Percentiles rank a stretch among this genome's conserved stretches.
These are phyloP conservation scores for Amitus sp. DNA, from an alignment of 2,888 invertebrate species.

Conservation along the genomic window DNA sequence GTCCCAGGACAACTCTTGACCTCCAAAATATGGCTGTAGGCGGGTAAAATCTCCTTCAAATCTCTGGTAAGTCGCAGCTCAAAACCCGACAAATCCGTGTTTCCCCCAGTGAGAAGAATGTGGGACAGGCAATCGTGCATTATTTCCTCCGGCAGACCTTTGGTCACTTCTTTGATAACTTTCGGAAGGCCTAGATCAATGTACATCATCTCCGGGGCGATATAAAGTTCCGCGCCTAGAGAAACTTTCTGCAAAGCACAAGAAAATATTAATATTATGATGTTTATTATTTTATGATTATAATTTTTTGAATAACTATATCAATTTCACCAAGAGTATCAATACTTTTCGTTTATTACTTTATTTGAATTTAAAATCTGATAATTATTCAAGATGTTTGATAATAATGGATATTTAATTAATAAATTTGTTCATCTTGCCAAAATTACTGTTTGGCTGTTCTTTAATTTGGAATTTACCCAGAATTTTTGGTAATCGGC, in stretches of 20 bases:
- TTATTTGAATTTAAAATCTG: too few relatives aligned
- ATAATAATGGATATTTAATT: too few relatives aligned
- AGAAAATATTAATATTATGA: background rate
- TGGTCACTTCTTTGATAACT: constrained; percentile 61
- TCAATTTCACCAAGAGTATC: too few relatives aligned
- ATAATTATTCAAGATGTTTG: too few relatives aligned
- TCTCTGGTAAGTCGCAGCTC: constrained; percentile 61
- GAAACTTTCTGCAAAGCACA: constrained; percentile 55
- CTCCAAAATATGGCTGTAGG: constrained; percentile 59
- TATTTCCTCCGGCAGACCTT: constrained; percentile 56
- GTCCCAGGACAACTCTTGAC: constrained; percentile 61
- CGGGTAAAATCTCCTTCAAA: constrained; percentile 59
- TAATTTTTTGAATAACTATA: too few relatives aligned
- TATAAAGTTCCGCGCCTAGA: constrained; percentile 61
- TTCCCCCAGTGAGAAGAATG: constrained; percentile 64
- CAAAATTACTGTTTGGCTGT: too few relatives aligned
- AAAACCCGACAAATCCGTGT: constrained; percentile 64
- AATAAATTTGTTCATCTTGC: too few relatives aligned
- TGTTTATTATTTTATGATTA: too few relatives aligned
- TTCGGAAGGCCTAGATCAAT: constrained; percentile 60
- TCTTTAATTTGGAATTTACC: constrained; percentile 52
- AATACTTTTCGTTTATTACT: too few relatives aligned
- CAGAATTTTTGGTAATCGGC: constrained; percentile 59
- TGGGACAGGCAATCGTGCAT: constrained; percentile 62
- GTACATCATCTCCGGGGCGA: constrained; percentile 66